Evolutionary conservation across 2,113 vertebrate species (phyloP).

Genomic region (Menidia beryllina): DNA sequence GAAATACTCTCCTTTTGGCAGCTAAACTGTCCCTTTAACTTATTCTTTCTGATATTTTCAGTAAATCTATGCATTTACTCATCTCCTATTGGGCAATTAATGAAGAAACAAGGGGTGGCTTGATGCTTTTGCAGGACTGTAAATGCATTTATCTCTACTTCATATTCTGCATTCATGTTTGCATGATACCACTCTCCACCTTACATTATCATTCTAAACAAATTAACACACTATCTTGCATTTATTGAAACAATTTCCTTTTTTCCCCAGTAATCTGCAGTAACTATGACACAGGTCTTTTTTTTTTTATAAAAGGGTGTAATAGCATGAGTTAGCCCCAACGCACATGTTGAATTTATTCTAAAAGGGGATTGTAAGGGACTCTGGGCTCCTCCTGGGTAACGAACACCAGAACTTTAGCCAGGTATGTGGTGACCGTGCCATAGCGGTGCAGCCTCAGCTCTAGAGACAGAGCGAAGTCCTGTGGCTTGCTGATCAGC

Average conservation of each 20-base stretch:
- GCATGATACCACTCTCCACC: not conserved
- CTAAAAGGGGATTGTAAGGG: constrained; percentile 68
- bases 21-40: not conserved
- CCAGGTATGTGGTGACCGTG: constrained; percentile 88
- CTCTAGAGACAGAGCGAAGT: constrained; percentile 91
- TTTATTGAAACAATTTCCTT: not conserved
- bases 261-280: not conserved
- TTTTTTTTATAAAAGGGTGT: not conserved
- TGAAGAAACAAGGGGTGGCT: not conserved
- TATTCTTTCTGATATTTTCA: not conserved
- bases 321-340: not conserved
- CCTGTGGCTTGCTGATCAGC: constrained; percentile 86
- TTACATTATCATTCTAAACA: not conserved
- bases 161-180: not conserved
- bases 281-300: constrained; percentile 40
- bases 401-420: constrained; percentile 93
- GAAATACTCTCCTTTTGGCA: not conserved
- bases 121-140: not conserved
- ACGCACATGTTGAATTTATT: constrained; percentile 45
- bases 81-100: not conserved
- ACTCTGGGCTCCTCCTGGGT: constrained; percentile 87
- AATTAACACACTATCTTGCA: not conserved
- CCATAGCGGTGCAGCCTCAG: constrained; percentile 89
- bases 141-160: not conserved
- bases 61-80: not conserved